These are phyloP conservation scores for Himalopsyche anomala DNA, from an alignment of 2,888 invertebrate species.

Conservation along the genomic window DNA sequence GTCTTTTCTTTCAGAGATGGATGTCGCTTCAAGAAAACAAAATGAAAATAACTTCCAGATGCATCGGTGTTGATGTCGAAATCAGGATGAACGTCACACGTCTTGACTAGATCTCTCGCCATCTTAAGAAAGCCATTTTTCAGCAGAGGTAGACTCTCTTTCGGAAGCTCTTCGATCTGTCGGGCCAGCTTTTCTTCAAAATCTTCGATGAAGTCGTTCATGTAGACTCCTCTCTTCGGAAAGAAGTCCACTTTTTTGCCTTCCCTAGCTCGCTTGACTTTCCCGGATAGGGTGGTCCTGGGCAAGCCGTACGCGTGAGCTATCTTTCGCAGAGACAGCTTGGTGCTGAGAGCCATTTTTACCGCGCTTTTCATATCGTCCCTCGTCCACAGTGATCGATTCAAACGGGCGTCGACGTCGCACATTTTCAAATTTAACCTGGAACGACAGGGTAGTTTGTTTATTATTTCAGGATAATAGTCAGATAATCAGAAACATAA, in stretches of 20 bases:
- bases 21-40: constrained; percentile 13
- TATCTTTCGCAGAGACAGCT: not conserved
- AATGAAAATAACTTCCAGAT: not conserved
- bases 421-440: not conserved
- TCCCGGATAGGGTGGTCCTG: not conserved
- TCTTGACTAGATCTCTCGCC: not conserved
- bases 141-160: not conserved
- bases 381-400: not conserved
- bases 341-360: constrained; percentile 5
- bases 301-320: not conserved
- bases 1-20: constrained; percentile 1
- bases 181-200: not conserved
- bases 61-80: not conserved
- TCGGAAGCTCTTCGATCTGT: not conserved
- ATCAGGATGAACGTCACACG: not conserved
- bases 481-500: no score
- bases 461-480: not conserved
- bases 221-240: not conserved
- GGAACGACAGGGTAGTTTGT: not conserved
- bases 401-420: not conserved
- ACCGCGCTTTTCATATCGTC: not conserved
- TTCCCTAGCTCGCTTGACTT: constrained; percentile 6
- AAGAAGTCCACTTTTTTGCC: not conserved
- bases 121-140: not conserved
- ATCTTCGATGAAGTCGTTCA: not conserved